Conservation (phyloP, 2,888 invertebrate genomes). For the Melinaea marsaeus region DNA sequence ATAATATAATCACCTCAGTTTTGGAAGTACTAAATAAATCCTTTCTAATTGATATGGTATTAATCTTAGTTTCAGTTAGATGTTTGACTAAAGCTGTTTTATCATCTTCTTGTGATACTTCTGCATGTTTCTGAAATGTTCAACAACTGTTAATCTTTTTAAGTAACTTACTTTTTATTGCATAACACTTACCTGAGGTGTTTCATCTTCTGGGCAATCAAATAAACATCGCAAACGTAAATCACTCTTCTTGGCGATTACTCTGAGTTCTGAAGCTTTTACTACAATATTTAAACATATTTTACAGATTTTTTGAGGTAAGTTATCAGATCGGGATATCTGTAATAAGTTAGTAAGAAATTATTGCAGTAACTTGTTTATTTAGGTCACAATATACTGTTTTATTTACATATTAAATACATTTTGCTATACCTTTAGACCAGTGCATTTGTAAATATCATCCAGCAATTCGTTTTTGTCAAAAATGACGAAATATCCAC, state of each 20-base stretch:
- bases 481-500: slow-evolving; percentile 24
- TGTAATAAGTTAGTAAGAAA: slow-evolving; percentile 18
- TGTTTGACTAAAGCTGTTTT: neutral
- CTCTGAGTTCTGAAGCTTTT: slow-evolving; percentile 42
- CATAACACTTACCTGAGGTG: slow-evolving; percentile 17
- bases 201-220: slow-evolving; percentile 9
- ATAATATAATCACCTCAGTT: slow-evolving; percentile 20
- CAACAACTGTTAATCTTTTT: no score
- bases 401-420: neutral
- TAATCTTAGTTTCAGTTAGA: slow-evolving; percentile 5
- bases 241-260: slow-evolving; percentile 46
- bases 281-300: slow-evolving; percentile 45
- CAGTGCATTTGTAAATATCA: slow-evolving; percentile 24
- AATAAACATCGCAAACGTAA: slow-evolving; percentile 39
- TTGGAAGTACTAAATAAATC: slow-evolving; percentile 41
- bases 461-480: slow-evolving; percentile 21
- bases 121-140: slow-evolving; percentile 7
- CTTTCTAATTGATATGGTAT: slow-evolving; percentile 39
- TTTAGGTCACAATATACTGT: neutral
- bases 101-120: neutral
- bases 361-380: slow-evolving; percentile 5
- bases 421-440: slow-evolving; percentile 23
- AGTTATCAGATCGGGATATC: slow-evolving; percentile 37
- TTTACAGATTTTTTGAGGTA: slow-evolving; percentile 54
- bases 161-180: neutral